A percentile compares a stretch with the other conserved stretches of the same genome.
Conservation (phyloP, 2,888 invertebrate genomes). For the Lamellibrachia columna region DNA sequence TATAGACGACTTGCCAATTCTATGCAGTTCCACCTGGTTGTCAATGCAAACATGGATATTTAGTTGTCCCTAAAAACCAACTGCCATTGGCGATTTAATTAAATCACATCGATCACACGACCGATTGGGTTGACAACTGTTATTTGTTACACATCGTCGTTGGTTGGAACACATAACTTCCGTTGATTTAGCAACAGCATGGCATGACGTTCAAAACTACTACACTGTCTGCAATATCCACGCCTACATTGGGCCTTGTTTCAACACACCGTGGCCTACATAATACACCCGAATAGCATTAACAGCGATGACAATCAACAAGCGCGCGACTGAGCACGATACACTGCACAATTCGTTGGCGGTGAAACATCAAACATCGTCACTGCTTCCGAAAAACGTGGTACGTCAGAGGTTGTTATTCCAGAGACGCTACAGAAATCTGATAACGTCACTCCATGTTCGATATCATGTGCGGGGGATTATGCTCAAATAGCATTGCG, state of each 20-base stretch:
- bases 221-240: not conserved
- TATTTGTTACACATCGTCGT: not conserved
- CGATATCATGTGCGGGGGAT: not conserved
- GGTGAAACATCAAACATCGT: constrained; percentile 2
- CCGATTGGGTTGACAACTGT: not conserved
- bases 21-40: not conserved
- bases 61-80: not conserved
- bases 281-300: not conserved
- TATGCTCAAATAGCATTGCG: not conserved
- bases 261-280: not conserved
- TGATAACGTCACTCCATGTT: not conserved
- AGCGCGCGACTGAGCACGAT: not conserved
- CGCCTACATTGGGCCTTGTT: not conserved
- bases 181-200: not conserved
- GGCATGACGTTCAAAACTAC: not conserved
- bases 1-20: not conserved
- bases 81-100: not conserved
- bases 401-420: not conserved
- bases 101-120: not conserved
- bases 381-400: not conserved
- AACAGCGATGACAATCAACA: not conserved
- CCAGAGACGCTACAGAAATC: not conserved
- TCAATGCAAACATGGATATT: not conserved
- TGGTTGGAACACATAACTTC: not conserved
- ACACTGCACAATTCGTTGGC: not conserved